These are phyloP conservation scores for Sebastiscus tertius DNA, from an alignment of 2,797 vertebrate species.

Conservation along the genomic window DNA sequence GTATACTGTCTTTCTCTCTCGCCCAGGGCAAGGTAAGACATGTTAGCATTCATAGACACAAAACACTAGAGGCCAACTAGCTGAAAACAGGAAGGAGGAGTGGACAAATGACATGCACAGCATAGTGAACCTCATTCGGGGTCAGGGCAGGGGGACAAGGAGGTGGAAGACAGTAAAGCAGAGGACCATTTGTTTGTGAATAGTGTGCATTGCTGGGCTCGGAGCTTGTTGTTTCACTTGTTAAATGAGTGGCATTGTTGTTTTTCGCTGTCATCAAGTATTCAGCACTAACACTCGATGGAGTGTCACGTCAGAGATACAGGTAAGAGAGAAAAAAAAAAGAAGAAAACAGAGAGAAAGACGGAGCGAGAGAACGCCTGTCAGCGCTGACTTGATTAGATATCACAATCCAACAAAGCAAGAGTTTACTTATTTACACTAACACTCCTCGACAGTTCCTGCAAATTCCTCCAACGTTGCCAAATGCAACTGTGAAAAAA, in stretches of 20 bases:
- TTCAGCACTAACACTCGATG: constrained; percentile 61
- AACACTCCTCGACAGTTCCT: constrained; percentile 69
- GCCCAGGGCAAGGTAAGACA: constrained; percentile 80
- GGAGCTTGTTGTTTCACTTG: constrained; percentile 29
- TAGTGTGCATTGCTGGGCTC: background rate
- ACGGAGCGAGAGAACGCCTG: constrained; percentile 55
- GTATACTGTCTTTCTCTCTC: constrained; percentile 67
- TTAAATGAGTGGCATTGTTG: constrained; percentile 56
- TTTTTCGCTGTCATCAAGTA: constrained; percentile 68
- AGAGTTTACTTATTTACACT: constrained; percentile 68
- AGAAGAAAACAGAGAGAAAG: constrained; percentile 30
- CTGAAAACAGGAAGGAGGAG: constrained; percentile 63
- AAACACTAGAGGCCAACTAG: constrained; percentile 72
- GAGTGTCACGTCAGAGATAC: constrained; percentile 65
- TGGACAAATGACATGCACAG: constrained; percentile 66
- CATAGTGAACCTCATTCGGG: constrained; percentile 56
- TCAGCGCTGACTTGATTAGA: constrained; percentile 74
- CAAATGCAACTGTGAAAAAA: constrained; percentile 64
- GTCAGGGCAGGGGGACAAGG: constrained; percentile 46
- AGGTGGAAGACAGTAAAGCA: constrained; percentile 26
- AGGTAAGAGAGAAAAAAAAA: constrained; percentile 18
- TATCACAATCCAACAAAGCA: constrained; percentile 63
- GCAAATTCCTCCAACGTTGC: constrained; percentile 65
- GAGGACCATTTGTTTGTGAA: constrained; percentile 25
- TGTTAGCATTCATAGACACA: constrained; percentile 74